Conservation (phyloP, 2,113 vertebrate genomes). For the Tinamus guttatus region DNA sequence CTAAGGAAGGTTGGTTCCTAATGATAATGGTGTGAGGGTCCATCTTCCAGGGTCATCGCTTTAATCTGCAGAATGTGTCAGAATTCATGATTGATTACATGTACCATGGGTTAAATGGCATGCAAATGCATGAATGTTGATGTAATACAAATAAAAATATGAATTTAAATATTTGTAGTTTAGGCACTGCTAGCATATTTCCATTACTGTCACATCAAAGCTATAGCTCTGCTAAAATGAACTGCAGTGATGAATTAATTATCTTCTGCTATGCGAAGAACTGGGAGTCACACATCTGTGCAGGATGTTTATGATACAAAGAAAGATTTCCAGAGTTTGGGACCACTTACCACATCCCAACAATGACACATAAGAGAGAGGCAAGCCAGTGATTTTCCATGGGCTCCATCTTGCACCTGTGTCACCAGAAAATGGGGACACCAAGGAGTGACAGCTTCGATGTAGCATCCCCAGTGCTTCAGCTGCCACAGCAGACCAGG, state of each 20-base stretch:
- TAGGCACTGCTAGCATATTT: not conserved
- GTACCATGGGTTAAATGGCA: not conserved
- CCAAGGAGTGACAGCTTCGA: not conserved
- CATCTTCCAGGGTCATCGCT: not conserved
- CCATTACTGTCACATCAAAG: not conserved
- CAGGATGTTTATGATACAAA: not conserved
- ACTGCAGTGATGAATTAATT: constrained; percentile 5
- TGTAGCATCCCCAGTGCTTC: not conserved
- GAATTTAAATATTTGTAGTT: not conserved
- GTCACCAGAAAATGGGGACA: not conserved
- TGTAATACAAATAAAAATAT: not conserved
- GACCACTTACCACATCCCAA: not conserved
- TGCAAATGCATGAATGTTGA: not conserved
- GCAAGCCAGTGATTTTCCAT: not conserved
- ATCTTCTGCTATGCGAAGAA: not conserved
- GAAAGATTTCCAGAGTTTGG: not conserved
- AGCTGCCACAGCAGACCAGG: not conserved
- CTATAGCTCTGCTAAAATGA: not conserved
- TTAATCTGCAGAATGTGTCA: not conserved
- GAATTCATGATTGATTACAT: not conserved
- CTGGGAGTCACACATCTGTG: constrained; percentile 8
- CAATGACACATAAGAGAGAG: not conserved
- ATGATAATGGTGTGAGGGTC: not conserved
- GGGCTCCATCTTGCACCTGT: not conserved
- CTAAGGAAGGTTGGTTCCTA: not conserved